Conservation (phyloP, 2,113 vertebrate genomes). For the Piprites chloris region DNA sequence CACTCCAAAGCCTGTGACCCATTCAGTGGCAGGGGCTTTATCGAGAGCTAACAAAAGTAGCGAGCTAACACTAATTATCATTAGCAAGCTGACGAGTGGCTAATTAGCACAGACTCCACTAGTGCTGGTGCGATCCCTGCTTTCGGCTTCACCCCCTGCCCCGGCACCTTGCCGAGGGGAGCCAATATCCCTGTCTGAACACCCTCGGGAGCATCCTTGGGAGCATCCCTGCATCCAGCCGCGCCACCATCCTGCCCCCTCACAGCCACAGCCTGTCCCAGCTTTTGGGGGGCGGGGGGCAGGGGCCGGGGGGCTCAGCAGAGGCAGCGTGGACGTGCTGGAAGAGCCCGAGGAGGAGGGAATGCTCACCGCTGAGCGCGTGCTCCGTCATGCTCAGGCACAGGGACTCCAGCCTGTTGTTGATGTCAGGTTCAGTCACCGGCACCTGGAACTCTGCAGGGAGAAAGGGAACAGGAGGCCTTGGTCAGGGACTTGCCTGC, state of each 20-base stretch:
- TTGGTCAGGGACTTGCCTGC: background rate
- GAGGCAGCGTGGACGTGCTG: conserved; percentile 25
- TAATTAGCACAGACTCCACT: conserved; percentile 3
- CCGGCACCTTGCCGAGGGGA: background rate
- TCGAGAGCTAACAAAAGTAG: background rate
- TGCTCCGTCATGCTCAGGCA: conserved; percentile 99
- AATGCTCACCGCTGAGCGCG: conserved; percentile 88
- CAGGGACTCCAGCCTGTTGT: conserved; percentile 98
- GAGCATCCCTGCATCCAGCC: background rate
- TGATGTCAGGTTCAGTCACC: conserved; percentile 96
- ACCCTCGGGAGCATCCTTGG: background rate
- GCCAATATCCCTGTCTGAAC: rapidly evolving
- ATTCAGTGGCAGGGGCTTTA: background rate
- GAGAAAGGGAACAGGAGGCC: background rate
- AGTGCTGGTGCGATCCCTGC: background rate
- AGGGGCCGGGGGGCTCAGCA: background rate
- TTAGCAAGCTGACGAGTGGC: conserved; percentile 45
- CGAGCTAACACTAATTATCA: conserved; percentile 28
- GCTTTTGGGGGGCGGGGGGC: background rate
- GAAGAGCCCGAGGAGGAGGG: background rate
- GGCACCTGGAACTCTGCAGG: conserved; percentile 90
- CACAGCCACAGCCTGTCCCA: conserved; percentile 59
- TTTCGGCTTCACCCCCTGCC: background rate
- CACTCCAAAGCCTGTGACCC: background rate
- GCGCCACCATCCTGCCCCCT: background rate